Conservation (phyloP, 2,888 invertebrate species). For the Brachypalpus laphriformis region DNA sequence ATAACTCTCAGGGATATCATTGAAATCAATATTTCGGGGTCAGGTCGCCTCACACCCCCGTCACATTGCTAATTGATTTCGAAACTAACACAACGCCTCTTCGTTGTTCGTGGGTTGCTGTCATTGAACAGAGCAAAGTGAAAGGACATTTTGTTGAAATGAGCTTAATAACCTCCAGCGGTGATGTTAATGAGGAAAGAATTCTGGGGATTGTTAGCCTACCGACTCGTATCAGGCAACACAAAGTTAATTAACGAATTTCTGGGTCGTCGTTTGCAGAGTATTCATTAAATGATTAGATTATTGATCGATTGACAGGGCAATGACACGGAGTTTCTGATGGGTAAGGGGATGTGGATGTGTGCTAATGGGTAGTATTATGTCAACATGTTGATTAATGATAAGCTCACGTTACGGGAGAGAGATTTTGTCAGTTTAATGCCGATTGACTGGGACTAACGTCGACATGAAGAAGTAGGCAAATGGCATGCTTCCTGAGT, state of each 20-base stretch:
- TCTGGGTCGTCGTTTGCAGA: not conserved
- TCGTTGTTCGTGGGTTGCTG: not conserved
- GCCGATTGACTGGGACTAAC: not conserved
- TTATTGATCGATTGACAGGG: constrained; percentile 5
- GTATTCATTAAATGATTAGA: constrained; percentile 7
- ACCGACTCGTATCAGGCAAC: not conserved
- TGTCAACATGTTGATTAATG: not conserved
- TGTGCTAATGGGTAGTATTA: not conserved
- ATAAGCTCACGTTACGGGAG: not conserved
- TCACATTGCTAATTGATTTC: not conserved
- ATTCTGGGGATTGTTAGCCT: not conserved
- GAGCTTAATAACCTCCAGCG: not conserved
- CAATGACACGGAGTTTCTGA: not conserved
- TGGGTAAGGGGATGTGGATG: not conserved
- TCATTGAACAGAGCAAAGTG: not conserved
- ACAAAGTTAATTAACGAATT: not conserved
- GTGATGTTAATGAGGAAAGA: not conserved
- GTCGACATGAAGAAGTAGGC: not conserved
- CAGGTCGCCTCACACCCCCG: not conserved
- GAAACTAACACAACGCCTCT: not conserved
- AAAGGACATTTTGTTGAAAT: not conserved
- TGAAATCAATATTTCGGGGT: not conserved
- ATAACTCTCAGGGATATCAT: not conserved
- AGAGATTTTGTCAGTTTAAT: not conserved
- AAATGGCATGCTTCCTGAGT: no score